A percentile compares a stretch with the other conserved stretches of the same genome.
phyloP scores from a whole-genome alignment of 1,140 invertebrate genomes.

The Drosophila nikananu region DNA sequence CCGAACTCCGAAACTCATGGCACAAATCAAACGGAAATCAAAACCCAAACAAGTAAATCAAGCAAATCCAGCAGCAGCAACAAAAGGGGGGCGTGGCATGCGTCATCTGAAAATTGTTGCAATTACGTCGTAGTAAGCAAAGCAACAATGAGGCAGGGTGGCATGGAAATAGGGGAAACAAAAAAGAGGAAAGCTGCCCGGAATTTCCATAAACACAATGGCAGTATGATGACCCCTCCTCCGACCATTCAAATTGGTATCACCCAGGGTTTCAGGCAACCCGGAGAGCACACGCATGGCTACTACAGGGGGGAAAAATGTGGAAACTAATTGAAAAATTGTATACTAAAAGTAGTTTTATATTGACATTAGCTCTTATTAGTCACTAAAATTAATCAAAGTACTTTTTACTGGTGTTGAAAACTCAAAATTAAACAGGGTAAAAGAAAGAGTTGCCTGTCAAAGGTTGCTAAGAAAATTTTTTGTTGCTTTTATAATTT shows the following conservation, averaged over 20 bases:
- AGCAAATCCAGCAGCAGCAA: conserved; percentile 21
- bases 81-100: conserved; percentile 23
- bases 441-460: neutral
- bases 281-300: conserved; percentile 9
- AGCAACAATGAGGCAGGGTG: conserved; percentile 41
- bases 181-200: conserved; percentile 24
- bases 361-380: neutral
- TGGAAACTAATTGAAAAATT: neutral
- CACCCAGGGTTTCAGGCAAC: neutral
- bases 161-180: neutral
- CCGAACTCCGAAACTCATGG: neutral
- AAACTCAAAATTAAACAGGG: neutral
- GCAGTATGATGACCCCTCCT: conserved; percentile 60
- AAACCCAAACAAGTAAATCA: conserved; percentile 65
- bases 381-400: neutral
- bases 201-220: conserved; percentile 80
- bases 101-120: conserved; percentile 71
- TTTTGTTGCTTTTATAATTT: neutral
- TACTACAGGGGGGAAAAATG: neutral
- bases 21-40: conserved; percentile 68
- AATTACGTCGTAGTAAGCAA: conserved; percentile 69
- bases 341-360: neutral
- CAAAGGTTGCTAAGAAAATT: neutral
- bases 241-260: conserved; percentile 43
- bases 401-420: neutral